Conservation (phyloP, 2,888 invertebrate species). For the Nephrotoma appendiculata region DNA sequence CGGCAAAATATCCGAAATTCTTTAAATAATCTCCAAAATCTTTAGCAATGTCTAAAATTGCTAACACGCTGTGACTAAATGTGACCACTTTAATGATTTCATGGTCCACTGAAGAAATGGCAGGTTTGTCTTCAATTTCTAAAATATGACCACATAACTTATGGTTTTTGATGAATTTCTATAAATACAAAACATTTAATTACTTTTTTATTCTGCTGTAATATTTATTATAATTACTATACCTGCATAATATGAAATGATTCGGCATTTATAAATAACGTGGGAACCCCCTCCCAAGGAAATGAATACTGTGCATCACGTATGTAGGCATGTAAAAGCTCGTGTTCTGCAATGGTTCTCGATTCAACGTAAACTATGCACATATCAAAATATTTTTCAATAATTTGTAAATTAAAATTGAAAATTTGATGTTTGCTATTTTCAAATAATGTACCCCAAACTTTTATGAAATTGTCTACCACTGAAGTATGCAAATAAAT, state of each 20-base stretch:
- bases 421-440: not conserved
- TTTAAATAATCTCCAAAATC: not conserved
- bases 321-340: not conserved
- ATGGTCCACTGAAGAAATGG: not conserved
- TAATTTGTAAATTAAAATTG: not conserved
- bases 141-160: not conserved
- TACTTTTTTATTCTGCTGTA: not conserved
- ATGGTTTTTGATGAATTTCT: not conserved
- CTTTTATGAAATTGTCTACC: not conserved
- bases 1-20: not conserved
- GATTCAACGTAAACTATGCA: not conserved
- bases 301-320: not conserved
- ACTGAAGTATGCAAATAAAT: not conserved
- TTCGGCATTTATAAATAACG: not conserved
- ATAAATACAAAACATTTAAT: not conserved
- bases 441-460: no score
- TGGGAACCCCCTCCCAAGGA: not conserved
- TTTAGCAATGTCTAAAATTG: not conserved
- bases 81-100: not conserved
- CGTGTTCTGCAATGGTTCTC: not conserved
- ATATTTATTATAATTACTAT: not conserved
- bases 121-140: not conserved
- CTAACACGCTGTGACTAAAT: not conserved
- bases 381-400: not conserved
- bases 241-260: not conserved